phyloP scores from a whole-genome alignment of 1,140 invertebrate species.

The Diachasmimorpha longicaudata region DNA sequence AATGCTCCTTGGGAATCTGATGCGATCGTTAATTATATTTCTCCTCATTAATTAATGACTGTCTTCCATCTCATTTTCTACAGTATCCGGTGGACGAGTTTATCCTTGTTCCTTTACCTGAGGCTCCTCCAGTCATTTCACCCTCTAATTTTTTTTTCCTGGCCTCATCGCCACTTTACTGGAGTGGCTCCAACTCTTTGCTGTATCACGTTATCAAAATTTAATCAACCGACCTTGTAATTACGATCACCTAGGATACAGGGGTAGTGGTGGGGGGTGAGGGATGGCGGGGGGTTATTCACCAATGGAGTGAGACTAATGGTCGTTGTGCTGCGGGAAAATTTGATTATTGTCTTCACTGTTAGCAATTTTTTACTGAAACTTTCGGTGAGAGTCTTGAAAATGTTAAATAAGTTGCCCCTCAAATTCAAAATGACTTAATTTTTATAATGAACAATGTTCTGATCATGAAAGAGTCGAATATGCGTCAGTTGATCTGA shows the following conservation, averaged over 20 bases:
- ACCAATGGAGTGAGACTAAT: neutral
- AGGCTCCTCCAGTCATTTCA: neutral
- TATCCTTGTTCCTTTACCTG: neutral
- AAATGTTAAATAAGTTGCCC: too few species aligned
- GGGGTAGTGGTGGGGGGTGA: too few species aligned
- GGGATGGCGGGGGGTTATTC: neutral
- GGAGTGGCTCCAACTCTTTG: neutral
- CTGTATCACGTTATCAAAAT: constrained; percentile 12
- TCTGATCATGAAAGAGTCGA: too few species aligned
- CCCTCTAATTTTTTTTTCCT: neutral
- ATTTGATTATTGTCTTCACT: neutral
- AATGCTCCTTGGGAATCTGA: neutral
- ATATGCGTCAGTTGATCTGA: too few species aligned
- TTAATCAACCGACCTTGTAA: neutral
- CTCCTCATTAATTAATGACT: neutral
- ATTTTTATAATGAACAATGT: too few species aligned
- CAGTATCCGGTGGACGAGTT: neutral
- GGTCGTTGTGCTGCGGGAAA: neutral
- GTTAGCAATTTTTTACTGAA: too few species aligned
- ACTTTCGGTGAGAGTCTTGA: too few species aligned
- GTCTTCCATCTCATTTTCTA: neutral
- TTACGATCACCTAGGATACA: constrained; percentile 1
- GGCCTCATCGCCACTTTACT: neutral
- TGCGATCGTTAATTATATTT: neutral
- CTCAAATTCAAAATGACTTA: too few species aligned